Percentiles rank a stretch among this genome's conserved stretches.
These are phyloP conservation scores for Colostygia pectinataria DNA, from an alignment of 2,888 invertebrate genomes.

Conservation along the genomic window DNA sequence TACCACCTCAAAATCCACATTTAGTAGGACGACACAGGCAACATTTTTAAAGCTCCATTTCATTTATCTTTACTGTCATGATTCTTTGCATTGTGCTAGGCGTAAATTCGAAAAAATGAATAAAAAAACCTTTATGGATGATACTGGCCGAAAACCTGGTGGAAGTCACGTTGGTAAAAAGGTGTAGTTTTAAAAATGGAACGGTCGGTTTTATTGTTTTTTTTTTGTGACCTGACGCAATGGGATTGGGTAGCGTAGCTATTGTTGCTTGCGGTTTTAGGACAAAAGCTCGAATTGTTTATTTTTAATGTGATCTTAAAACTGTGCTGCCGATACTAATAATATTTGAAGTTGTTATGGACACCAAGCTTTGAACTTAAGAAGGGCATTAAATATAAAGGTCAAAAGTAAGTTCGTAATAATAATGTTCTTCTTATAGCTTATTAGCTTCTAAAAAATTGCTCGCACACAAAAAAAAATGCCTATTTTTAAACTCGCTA, in stretches of 20 bases:
- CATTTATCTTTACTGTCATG: constrained; percentile 71
- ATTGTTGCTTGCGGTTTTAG: constrained; percentile 43
- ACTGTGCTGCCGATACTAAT: background rate
- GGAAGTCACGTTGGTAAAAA: constrained; percentile 50
- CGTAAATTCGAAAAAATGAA: constrained; percentile 52
- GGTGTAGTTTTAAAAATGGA: constrained; percentile 49
- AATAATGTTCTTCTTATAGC: too few species aligned
- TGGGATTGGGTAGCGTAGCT: constrained; percentile 40
- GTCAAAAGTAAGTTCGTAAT: too few species aligned
- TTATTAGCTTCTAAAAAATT: background rate
- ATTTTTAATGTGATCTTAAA: constrained; percentile 9
- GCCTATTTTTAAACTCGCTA: background rate
- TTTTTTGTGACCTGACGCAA: constrained; percentile 39
- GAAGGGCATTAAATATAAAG: too few species aligned
- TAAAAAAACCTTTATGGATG: constrained; percentile 48
- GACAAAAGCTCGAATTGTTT: constrained; percentile 27
- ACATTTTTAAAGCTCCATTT: constrained; percentile 60
- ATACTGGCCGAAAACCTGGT: constrained; percentile 48
- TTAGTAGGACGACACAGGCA: constrained; percentile 59
- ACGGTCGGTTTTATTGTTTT: constrained; percentile 42
- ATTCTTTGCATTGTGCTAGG: constrained; percentile 67
- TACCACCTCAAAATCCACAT: constrained; percentile 35
- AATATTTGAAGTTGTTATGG: too few species aligned
- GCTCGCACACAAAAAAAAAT: background rate
- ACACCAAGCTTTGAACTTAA: too few species aligned